Evolutionary conservation across 2,113 vertebrate species (phyloP), one percentile per base, ranked within the genome.

Genomic region (Leptocoma aspasia): DNA sequence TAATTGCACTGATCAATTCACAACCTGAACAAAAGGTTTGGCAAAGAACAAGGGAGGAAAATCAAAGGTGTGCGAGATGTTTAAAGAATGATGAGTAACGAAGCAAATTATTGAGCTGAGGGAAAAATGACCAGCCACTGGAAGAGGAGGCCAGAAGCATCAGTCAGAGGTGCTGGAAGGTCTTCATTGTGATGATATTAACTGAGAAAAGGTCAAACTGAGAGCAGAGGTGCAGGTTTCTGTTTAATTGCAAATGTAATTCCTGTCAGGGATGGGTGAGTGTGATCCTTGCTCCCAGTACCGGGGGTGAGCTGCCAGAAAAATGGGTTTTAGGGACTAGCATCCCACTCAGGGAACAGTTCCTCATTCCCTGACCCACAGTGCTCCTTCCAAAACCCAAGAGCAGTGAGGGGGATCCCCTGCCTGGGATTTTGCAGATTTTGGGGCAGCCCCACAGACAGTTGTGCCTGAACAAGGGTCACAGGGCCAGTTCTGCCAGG

Each of bases 161-260:
- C 92, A 92, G 49, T 95, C 64, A 90, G 73, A 64, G 54, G 49
- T 83, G 66, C 79, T 93, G 82, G 71, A 83, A 71, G 41, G 68
- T 90, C 78, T 94, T 90, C 5, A 57, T 73, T 90, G 63, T 95
- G 82, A 80, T 93, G 79, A 50, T 59, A 86, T 83, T 95, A 95
- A 63, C 42, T 72, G 73, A 86, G 75, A 54, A 94, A 94, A 96
- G 89, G 95, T 91, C 90, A 94, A 56, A 84, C 33, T 33, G 69
- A 93, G 82, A 95, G 64, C 37, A 86, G 42, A 94, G 41, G 91
- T 86, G 70, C 69, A 68, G 21, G 57, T 20, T 95, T 86, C 49
- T 90, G n/a, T 68, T 96, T 90, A 92, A 93, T 79, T 95, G 92
- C 76, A 50, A 69, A 89, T 90, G 68, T 61, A 82, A 56, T 54